Percentiles rank a stretch among this genome's conserved stretches.
Evolutionary conservation across 1,140 invertebrate species (phyloP).

Genomic region (Melitaea cinxia): DNA sequence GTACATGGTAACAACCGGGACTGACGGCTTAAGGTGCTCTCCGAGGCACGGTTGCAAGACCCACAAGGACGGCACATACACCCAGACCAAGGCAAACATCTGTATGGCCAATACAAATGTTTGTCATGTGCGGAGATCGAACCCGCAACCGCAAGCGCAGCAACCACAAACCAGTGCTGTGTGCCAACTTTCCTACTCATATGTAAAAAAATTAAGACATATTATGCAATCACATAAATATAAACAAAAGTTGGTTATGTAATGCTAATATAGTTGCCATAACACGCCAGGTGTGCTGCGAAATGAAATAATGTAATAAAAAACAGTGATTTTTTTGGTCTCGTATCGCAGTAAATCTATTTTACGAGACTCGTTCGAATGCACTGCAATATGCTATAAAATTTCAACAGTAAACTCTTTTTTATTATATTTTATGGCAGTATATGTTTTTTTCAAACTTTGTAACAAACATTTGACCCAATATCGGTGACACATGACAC

Average conservation of each 20-base stretch:
- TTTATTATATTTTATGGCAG: slow-evolving; percentile 1
- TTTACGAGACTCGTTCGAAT: slow-evolving; percentile 19
- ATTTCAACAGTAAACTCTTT: slow-evolving; percentile 15
- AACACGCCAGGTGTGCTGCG: slow-evolving; percentile 24
- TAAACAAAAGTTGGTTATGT: not conserved
- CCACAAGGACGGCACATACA: too few relatives aligned
- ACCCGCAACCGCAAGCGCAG: too few relatives aligned
- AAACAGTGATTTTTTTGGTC: slow-evolving; percentile 11
- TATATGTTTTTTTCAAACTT: not conserved
- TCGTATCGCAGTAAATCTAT: slow-evolving; percentile 27
- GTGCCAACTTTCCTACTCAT: too few relatives aligned
- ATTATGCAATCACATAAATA: not conserved
- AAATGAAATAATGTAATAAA: slow-evolving; percentile 13
- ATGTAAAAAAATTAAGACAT: not conserved
- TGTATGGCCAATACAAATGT: too few relatives aligned
- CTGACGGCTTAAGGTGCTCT: too few relatives aligned
- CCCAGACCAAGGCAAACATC: too few relatives aligned
- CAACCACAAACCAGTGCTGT: too few relatives aligned
- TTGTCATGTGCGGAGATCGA: too few relatives aligned
- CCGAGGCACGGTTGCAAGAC: too few relatives aligned
- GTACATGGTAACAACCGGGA: too few relatives aligned
- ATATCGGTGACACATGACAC: not conserved
- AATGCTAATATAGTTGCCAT: not conserved
- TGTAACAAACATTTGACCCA: slow-evolving; percentile 5
- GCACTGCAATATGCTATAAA: slow-evolving; percentile 32